Evolutionary conservation across 64 coral and sea anemone genomes (phyloP), one percentile per base, ranked within the genome.

Genomic region (Anthopleura sola): DNA sequence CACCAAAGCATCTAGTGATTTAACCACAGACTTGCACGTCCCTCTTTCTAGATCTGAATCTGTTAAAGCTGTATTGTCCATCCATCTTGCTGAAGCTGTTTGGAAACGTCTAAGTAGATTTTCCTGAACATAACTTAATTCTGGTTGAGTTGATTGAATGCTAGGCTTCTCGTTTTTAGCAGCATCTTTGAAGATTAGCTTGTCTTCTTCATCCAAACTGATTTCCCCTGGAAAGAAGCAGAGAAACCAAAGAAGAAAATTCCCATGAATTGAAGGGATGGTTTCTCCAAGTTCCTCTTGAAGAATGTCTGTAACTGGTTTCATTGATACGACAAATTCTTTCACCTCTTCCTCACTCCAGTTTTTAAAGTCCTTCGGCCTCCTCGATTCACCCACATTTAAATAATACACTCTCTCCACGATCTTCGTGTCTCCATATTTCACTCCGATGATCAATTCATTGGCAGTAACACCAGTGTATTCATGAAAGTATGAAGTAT

Each of bases 161-260:
- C 82, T 86, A 21, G 87, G 92, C 37, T 83, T 90, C 21, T 36
- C 31, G 62, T 93, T 93, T 71, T 85, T 93, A 8, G 83, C 3
- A 48, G 32, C 46, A 83, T 90, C 87, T 55, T 86, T 74, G 29
- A 93, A 90, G 68, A 15, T 8, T 18, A 90, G 76, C 44, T 34
- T 86, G 34, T 93, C 75, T 51, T 86, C 92, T 81, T 50, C 87
- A 18, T 60, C 36, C 76, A 93, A 60, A 33, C 81, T 82, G 2
- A 24, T 24, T 14, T 6, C 53, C 6, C 29, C 7, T 29, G 92
- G 87, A 33, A 93, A 90, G 32, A 86, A 90, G 37, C 56, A 90
- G 85, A 87, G 89, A 21, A 93, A 37, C 92, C 92, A 93, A 32
- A 93, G 55, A 62, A 93, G 89, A 75, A 93, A 93, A 19, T 74